Evolutionary conservation across 2,113 vertebrate species (phyloP).

Genomic region (Microcebus griseorufus): DNA sequence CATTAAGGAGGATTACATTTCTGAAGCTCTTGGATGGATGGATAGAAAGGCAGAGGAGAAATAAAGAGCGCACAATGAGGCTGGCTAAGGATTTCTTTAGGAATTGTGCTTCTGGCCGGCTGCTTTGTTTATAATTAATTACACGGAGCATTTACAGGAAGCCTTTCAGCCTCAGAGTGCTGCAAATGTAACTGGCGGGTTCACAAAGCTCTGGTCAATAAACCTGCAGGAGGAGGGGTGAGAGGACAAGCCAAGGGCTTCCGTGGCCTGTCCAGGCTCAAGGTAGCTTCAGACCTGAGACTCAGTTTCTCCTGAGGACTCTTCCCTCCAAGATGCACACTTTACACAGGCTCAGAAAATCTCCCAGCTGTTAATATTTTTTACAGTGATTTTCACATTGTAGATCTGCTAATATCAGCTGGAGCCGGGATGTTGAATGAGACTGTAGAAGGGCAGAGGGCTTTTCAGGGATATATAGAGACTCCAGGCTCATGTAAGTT

Average conservation of each 20-base stretch:
- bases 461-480: background rate
- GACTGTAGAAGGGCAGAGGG: background rate
- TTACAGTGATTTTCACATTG: background rate
- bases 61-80: background rate
- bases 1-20: background rate
- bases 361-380: background rate
- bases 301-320: background rate
- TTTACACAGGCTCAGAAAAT: background rate
- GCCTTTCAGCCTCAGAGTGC: too few species aligned
- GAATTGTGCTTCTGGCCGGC: background rate
- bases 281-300: background rate
- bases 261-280: rapidly evolving
- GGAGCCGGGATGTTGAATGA: rapidly evolving
- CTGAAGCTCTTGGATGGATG: background rate
- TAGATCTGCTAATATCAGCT: background rate
- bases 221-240: background rate
- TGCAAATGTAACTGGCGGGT: too few species aligned
- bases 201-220: background rate
- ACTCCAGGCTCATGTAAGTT: background rate
- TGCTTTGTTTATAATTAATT: conserved; percentile 54
- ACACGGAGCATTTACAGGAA: background rate
- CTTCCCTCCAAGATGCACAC: background rate
- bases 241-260: background rate
- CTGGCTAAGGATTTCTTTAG: background rate
- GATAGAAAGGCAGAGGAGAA: background rate